These are phyloP conservation scores for Melipona beecheii DNA, from an alignment of 2,888 invertebrate species.

Conservation along the genomic window DNA sequence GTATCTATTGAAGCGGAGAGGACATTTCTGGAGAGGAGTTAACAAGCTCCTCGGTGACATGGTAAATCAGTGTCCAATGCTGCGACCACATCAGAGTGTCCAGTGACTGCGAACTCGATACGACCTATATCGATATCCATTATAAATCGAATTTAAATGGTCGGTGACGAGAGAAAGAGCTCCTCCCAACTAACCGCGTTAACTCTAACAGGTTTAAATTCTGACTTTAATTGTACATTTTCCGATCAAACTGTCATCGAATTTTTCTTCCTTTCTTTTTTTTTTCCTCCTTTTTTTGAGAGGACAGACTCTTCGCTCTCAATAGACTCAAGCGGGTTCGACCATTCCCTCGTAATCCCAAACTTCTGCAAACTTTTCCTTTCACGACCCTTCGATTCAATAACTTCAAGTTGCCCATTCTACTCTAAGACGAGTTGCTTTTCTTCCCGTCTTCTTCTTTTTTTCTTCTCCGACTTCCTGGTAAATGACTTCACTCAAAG, in stretches of 20 bases:
- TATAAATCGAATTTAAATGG: constrained; percentile 1
- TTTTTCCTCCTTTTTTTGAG: not conserved
- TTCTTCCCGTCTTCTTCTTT: not conserved
- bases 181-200: not conserved
- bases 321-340: not conserved
- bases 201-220: not conserved
- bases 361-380: not conserved
- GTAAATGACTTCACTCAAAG: no score
- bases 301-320: not conserved
- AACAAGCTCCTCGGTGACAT: not conserved
- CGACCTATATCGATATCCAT: not conserved
- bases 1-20: not conserved
- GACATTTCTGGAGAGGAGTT: not conserved
- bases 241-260: no score
- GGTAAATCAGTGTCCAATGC: not conserved
- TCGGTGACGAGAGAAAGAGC: not conserved
- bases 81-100: constrained; percentile 13
- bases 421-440: not conserved
- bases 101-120: not conserved
- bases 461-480: not conserved
- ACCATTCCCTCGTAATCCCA: not conserved
- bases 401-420: not conserved
- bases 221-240: not conserved
- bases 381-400: not conserved
- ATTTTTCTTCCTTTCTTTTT: not conserved